Base-by-base conservation (phyloP, 1,140 invertebrate species). In the Drosophila watanabei region DNA sequence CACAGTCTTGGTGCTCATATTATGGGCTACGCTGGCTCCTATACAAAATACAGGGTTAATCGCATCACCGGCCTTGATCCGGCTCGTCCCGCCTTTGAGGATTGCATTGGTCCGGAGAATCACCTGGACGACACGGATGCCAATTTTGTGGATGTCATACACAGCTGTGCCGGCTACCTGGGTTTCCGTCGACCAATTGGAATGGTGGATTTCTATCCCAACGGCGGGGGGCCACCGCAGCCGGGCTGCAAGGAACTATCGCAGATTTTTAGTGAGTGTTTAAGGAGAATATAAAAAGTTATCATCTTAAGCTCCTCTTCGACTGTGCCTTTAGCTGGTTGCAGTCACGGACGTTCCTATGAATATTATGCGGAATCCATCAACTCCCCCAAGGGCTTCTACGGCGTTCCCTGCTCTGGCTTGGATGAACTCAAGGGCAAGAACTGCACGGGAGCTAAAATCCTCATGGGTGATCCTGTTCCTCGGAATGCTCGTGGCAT, bases 1-100 rank as follows among this genome's bases (percentile, higher is more conserved):
- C 98, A 98, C 93, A 98, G 97, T 82, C 94, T 99, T 37, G 98
- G 98, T 14, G 97, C 98, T 0, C 98, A 99, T 57, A 96, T 98
- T 13, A 96, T 97, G 79, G 98, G 98, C 16, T 97, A 97, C 90
- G 95, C 97, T 0, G 98, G 97, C 0, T 94, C 94, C 61, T 94
- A 94, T 70, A 92, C 95, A 4, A 94, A 92, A 58, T 93, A 93
- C 57, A 94, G 94, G 39, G 94, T 96, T 6, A 92, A 94, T 20
- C 94, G 96, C 90, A 94, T 97, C 2, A 96, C 96, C 6, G 95
- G 95, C 94, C 80, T 97, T 39, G 97, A 97, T 94, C 97, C 97
- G 3, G 97, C 97, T 5, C 93, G 95, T 13, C 97, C 97, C 0
- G 94, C 96, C 13, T 97, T 97, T 80, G 95, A 96, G 80, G 81